Conservation (phyloP, 1,140 invertebrate genomes). For the Formica selysi region DNA sequence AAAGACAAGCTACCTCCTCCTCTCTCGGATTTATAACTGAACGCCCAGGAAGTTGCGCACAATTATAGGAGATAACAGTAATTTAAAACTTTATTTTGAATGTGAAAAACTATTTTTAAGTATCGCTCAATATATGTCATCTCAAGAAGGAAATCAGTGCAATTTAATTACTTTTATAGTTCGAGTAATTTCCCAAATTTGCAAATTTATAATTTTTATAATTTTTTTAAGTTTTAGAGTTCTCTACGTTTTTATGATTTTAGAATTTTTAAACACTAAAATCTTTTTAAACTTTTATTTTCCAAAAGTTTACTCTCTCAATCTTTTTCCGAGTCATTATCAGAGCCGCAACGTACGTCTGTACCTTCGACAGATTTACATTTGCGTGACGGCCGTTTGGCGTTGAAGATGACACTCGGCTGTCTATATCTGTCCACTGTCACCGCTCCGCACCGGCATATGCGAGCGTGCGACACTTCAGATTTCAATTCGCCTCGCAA, state of each 20-base stretch:
- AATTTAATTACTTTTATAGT: neutral
- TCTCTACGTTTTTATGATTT: neutral
- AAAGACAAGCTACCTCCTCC: conserved; percentile 44
- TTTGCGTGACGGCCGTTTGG: conserved; percentile 35
- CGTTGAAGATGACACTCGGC: conserved; percentile 56
- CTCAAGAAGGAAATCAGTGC: neutral
- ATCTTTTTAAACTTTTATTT: neutral
- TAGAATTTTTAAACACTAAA: neutral
- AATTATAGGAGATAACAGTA: conserved; percentile 3
- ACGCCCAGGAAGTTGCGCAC: conserved; percentile 41
- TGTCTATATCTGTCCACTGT: conserved; percentile 30
- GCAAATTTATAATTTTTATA: neutral
- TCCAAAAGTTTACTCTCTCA: neutral
- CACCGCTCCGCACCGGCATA: conserved; percentile 60
- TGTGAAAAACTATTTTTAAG: neutral
- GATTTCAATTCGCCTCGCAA: conserved; percentile 78
- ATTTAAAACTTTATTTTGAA: conserved; percentile 14
- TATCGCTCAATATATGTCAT: neutral
- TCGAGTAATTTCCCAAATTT: neutral
- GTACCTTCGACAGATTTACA: conserved; percentile 60
- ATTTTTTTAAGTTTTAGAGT: neutral
- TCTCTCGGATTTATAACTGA: conserved; percentile 46
- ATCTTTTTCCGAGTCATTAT: neutral
- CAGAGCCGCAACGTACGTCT: neutral
- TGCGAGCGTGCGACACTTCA: conserved; percentile 74